A percentile compares a stretch with the other conserved stretches of the same genome.
These are phyloP conservation scores for Drosophila ficusphila DNA, from an alignment of 1,140 invertebrate genomes.

Conservation along the genomic window DNA sequence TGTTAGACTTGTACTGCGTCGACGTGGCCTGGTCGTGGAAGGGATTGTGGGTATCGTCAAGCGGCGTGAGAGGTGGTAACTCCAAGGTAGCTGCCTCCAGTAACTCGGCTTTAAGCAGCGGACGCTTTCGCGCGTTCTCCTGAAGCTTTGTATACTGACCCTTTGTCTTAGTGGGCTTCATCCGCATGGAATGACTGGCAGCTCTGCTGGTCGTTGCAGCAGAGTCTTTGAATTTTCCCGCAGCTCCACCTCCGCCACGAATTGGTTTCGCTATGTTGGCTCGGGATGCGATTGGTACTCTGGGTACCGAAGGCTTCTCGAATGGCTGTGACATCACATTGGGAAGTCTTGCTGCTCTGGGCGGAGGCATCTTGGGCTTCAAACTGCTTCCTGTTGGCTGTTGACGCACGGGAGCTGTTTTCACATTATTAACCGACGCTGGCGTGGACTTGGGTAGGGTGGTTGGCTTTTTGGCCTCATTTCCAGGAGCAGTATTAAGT, in stretches of 20 bases:
- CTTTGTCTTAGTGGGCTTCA: slow-evolving; percentile 43
- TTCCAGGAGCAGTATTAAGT: neutral
- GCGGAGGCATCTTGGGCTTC: neutral
- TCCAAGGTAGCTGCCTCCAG: slow-evolving; percentile 1
- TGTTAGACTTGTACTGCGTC: slow-evolving; percentile 33
- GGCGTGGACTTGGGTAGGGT: neutral
- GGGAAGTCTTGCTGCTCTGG: neutral
- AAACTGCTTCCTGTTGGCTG: neutral
- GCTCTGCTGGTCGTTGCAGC: neutral
- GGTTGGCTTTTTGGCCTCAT: neutral
- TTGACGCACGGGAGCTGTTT: neutral
- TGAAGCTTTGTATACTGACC: slow-evolving; percentile 10
- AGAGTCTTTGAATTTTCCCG: slow-evolving; percentile 30
- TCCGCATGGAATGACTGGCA: slow-evolving; percentile 10
- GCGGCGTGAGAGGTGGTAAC: slow-evolving; percentile 48
- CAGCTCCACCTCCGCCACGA: slow-evolving; percentile 38
- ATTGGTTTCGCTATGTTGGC: slow-evolving; percentile 36
- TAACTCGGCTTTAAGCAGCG: slow-evolving; percentile 8
- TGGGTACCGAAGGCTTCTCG: slow-evolving; percentile 23
- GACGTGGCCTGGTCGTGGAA: slow-evolving; percentile 61
- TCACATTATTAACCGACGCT: neutral
- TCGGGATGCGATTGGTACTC: neutral
- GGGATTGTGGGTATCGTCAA: slow-evolving; percentile 43
- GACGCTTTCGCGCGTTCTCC: neutral
- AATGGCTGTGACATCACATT: slow-evolving; percentile 42